These are phyloP conservation scores for Crematogaster levior DNA, from an alignment of 2,888 invertebrate genomes.

Conservation along the genomic window DNA sequence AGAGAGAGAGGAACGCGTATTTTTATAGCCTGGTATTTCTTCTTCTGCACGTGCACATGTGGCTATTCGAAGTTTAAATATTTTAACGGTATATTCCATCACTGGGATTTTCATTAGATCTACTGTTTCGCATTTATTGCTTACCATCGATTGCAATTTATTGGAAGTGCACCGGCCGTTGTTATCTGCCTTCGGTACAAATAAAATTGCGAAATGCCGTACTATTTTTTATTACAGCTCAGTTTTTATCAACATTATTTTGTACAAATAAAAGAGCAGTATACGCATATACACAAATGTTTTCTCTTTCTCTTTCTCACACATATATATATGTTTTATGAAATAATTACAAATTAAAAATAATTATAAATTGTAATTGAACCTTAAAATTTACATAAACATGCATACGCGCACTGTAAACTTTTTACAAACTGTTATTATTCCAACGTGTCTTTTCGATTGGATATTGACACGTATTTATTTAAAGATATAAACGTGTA, in stretches of 20 bases:
- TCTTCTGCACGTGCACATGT: slow-evolving; percentile 16
- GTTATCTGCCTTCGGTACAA: slow-evolving; percentile 46
- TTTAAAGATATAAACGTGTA: background rate
- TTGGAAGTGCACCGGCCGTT: slow-evolving; percentile 43
- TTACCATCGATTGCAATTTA: slow-evolving; percentile 54
- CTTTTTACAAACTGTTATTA: background rate
- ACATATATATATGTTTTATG: background rate
- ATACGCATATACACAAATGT: background rate
- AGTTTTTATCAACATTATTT: slow-evolving; percentile 47
- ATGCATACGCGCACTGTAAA: background rate
- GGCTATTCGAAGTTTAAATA: slow-evolving; percentile 41
- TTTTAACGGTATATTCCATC: slow-evolving; percentile 46
- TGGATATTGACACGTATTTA: background rate
- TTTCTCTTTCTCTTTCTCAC: background rate
- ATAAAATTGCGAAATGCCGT: slow-evolving; percentile 47
- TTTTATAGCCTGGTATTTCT: slow-evolving; percentile 35
- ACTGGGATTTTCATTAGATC: slow-evolving; percentile 50
- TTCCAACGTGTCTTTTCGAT: background rate
- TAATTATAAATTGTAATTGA: background rate
- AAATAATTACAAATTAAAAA: too few relatives aligned
- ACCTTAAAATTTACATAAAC: background rate
- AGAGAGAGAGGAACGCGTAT: background rate
- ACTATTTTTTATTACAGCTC: slow-evolving; percentile 49
- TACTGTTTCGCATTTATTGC: slow-evolving; percentile 55
- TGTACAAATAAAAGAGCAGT: slow-evolving; percentile 25